A percentile compares a stretch with the other conserved stretches of the same genome.
These are phyloP conservation scores for Furnarius figulus DNA, from an alignment of 2,113 vertebrate genomes.

Conservation along the genomic window DNA sequence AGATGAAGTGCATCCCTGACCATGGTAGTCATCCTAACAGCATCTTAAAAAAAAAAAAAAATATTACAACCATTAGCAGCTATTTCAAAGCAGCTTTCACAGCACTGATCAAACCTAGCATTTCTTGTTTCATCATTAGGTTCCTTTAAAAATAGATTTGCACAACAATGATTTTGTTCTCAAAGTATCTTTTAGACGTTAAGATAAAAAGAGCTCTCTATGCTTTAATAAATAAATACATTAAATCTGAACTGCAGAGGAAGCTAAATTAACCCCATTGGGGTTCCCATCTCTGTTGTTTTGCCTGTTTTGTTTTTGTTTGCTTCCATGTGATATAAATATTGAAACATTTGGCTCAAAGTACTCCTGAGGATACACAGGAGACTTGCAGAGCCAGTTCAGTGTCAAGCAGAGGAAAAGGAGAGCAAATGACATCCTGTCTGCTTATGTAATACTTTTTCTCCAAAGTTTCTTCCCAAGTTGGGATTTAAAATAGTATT, in stretches of 20 bases:
- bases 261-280: slow-evolving; percentile 29
- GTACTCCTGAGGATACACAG: slow-evolving; percentile 12
- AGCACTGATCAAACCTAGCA: not conserved
- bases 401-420: slow-evolving; percentile 36
- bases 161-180: not conserved
- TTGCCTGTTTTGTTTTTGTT: slow-evolving; percentile 11
- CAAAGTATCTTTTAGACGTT: not conserved
- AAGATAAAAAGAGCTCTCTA: not conserved
- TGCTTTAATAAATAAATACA: slow-evolving; percentile 24
- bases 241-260: not conserved
- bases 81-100: not conserved
- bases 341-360: slow-evolving; percentile 52
- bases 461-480: slow-evolving; percentile 47
- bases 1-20: not conserved
- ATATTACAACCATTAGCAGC: not conserved
- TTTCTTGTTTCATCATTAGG: not conserved
- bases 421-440: slow-evolving; percentile 31
- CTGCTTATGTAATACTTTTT: slow-evolving; percentile 27
- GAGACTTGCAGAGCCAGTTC: slow-evolving; percentile 24
- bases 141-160: not conserved
- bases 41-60: not conserved
- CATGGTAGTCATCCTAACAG: not conserved
- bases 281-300: not conserved
- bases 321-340: slow-evolving; percentile 34
- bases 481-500: slow-evolving; percentile 29